Base-by-base conservation (phyloP, 2,888 invertebrate species). In the Lissocephala sabroskyi region DNA sequence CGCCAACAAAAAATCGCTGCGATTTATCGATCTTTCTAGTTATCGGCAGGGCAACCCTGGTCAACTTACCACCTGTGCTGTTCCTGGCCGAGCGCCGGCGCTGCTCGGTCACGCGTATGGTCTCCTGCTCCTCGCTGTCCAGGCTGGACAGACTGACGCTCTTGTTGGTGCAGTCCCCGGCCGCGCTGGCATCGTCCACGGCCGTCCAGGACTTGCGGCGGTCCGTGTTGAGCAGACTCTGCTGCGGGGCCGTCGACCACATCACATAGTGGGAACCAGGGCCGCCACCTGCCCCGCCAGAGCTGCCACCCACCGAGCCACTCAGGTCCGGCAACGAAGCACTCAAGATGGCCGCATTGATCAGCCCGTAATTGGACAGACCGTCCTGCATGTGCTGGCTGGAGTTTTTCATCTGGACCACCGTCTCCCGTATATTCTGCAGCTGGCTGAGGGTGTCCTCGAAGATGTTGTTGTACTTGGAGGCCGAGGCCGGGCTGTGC, bases 121-220 rank as follows among this genome's bases (percentile, higher is more conserved):
- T 88, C 77, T 90, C 90, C 78, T 95, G 95, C 56, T 92, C 91
- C 80, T 95, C 95, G 19, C 95, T 95, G 82, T 95, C 95, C 87
- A 95, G 89, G 80, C 91, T 91, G 81, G 91, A 91, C 58, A 92
- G 84, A 77, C 92, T 92, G 78, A 91, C 89, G 81, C 86, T 85
- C 67, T 87, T 88, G 51, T 83, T 83, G 60, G 87, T 87, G 65
- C 86, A 86, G 54, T 87, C 87, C 50, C 87, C 86, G 49, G 86
- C 85, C 41, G 86, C 86, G 7, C 86, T 87, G 42, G 88, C 85
- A 77, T 91, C 91, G 80, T 94, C 94, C 49, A 93, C 86, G n/a
- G 93, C 94, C 3, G 94, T 93, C 95, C 95, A 95, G 60, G 94
- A 94, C 80, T 93, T 90, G 64, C 95, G 87, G 2, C 92, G 86